Evolutionary conservation across 1,140 invertebrate species (phyloP), one percentile per base, ranked within the genome.

Genomic region (Druon quercuslanigerum): DNA sequence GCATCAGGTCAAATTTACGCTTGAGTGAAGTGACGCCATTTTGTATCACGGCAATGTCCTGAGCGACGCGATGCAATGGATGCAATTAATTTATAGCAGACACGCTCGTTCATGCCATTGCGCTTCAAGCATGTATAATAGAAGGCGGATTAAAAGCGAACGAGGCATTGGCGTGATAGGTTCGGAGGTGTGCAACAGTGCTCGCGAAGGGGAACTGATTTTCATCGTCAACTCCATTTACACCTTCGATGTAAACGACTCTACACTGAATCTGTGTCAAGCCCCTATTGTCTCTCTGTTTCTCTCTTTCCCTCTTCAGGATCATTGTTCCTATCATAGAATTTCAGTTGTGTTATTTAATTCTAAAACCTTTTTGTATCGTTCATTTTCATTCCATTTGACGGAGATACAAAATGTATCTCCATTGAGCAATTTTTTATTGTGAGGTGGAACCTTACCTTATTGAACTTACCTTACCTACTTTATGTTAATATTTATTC

Each of bases 291-390:
- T n/a, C 60, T 46, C 5, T n/a, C 13, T 25, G 33, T 14, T 46
- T n/a, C 33, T 14, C 40, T 16, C 25, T 16, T 33, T 40, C 7
- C n/a, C 60, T 33, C 60, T 46, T 66, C 33, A 25, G 14, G 25
- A 40, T 40, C 60, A 66, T 6, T 40, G 8, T 46, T 66, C 60
- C 33, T 66, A 66, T 66, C 60, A 40, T 11, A 66, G 60, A 25
- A 66, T 40, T 66, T 25, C 60, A 66, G 60, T 66, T 16, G 25
- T 33, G 60, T 66, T 66, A 66, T 46, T 66, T 40, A 40, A 46
- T 66, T 66, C n/a, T 33, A 40, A 66, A 20, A 40, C 46, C 25
- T 66, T 66, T 46, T n/a, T 66, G 33, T 40, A 40, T 66, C 25
- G 16, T n/a, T 66, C 25, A 16, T 25, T n/a, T 66, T n/a, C 33